Evolutionary conservation across 37 sponge, comb jelly and placozoan genomes (phyloP).

Genomic region (Axinella damicornis): DNA sequence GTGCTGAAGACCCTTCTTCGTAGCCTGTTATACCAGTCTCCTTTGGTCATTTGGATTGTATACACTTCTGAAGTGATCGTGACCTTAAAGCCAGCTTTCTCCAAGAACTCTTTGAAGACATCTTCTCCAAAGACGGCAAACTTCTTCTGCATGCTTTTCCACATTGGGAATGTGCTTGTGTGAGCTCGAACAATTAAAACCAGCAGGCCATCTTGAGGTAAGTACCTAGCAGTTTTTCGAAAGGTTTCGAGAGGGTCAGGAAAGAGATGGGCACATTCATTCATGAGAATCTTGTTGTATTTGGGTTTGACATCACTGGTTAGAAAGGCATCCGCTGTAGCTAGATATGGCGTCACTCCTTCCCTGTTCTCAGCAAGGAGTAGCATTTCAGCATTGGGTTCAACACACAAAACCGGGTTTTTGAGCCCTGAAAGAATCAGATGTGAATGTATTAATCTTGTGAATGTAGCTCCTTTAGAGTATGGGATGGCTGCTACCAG

Average conservation of each 20-base stretch:
- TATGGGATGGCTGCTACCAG: no score
- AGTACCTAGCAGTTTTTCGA: not conserved
- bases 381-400: constrained; percentile 17
- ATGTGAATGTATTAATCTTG: no score
- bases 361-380: not conserved
- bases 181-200: not conserved
- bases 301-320: not conserved
- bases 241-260: constrained; percentile 11
- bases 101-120: not conserved
- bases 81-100: constrained; percentile 5
- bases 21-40: not conserved
- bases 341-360: not conserved
- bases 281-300: constrained; percentile 9
- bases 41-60: constrained; percentile 3
- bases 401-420: constrained; percentile 9
- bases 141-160: not conserved
- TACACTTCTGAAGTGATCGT: not conserved
- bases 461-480: no score
- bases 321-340: constrained; percentile 17
- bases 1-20: constrained; percentile 16
- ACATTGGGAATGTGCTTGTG: not conserved
- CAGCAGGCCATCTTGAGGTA: constrained; percentile 1
- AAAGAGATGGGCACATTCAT: constrained; percentile 25
- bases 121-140: not conserved
- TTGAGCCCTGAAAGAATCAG: constrained; percentile 11